Conservation (phyloP, 2,113 vertebrate species). For the Neoarius graeffei region DNA sequence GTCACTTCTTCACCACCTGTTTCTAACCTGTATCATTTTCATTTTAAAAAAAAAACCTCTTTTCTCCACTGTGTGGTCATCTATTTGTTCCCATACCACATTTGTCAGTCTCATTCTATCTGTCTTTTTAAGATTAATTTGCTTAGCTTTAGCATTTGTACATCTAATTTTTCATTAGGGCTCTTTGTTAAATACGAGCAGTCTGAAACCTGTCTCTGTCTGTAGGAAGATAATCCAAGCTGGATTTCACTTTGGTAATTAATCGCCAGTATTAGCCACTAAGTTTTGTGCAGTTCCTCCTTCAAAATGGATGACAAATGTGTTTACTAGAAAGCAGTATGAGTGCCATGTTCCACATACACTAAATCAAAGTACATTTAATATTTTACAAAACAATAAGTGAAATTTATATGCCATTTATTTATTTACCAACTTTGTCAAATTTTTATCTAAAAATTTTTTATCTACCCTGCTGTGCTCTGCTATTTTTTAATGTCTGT, state of each 20-base stretch:
- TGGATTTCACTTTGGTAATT: constrained; percentile 69
- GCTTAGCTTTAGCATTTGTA: background rate
- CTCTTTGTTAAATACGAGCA: constrained; percentile 23
- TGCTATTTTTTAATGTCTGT: background rate
- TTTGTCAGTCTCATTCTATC: constrained; percentile 21
- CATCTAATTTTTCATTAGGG: constrained; percentile 24
- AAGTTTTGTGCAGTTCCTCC: constrained; percentile 50
- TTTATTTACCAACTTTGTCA: too few relatives aligned
- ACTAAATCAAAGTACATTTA: background rate
- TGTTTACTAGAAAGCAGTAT: constrained; percentile 2
- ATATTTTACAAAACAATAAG: background rate
- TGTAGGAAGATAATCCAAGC: constrained; percentile 61
- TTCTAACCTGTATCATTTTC: constrained; percentile 28
- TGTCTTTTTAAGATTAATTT: background rate
- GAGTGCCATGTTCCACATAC: background rate
- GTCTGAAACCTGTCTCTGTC: constrained; percentile 45
- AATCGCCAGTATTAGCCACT: constrained; percentile 57
- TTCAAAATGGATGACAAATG: background rate
- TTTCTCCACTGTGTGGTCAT: background rate
- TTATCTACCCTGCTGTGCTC: background rate
- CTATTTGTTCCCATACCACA: constrained; percentile 40
- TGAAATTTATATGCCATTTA: too few relatives aligned
- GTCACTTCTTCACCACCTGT: constrained; percentile 2
- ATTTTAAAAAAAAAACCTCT: constrained; percentile 10
- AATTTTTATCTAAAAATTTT: background rate